These are phyloP conservation scores for Urocitellus parryii DNA, from an alignment of 2,113 vertebrate genomes.

Conservation along the genomic window DNA sequence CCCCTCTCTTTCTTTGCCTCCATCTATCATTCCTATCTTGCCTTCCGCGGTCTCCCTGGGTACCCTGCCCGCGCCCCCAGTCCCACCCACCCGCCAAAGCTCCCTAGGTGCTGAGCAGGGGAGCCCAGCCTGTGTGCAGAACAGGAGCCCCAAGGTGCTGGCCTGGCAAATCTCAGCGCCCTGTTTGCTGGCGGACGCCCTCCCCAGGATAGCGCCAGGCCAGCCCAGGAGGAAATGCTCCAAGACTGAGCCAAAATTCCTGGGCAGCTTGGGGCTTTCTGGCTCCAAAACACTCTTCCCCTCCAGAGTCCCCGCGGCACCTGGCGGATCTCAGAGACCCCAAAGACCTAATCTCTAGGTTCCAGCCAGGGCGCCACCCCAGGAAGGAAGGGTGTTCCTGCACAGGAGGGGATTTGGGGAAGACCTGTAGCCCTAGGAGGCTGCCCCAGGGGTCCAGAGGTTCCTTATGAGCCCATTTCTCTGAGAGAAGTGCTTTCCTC, in stretches of 20 bases:
- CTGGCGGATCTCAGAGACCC: background rate
- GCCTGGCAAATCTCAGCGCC: background rate
- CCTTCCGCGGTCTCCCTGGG: too few species aligned
- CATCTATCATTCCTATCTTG: too few species aligned
- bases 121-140: conserved; percentile 75
- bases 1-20: too few species aligned
- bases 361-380: background rate
- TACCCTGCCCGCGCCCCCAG: too few species aligned
- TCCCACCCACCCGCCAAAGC: too few species aligned
- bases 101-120: conserved; percentile 49
- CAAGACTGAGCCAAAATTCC: conserved; percentile 86
- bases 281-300: conserved; percentile 67
- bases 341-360: background rate
- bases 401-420: background rate
- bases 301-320: conserved; percentile 58
- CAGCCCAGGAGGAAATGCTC: conserved; percentile 84
- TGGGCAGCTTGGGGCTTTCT: conserved; percentile 80
- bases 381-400: background rate
- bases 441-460: background rate
- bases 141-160: background rate
- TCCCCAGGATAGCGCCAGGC: conserved; percentile 11
- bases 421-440: too few species aligned
- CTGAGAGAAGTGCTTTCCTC: background rate
- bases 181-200: background rate
- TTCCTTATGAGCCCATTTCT: background rate